phyloP scores from a whole-genome alignment of 1,140 invertebrate genomes.

The Bradynema listronoti region DNA sequence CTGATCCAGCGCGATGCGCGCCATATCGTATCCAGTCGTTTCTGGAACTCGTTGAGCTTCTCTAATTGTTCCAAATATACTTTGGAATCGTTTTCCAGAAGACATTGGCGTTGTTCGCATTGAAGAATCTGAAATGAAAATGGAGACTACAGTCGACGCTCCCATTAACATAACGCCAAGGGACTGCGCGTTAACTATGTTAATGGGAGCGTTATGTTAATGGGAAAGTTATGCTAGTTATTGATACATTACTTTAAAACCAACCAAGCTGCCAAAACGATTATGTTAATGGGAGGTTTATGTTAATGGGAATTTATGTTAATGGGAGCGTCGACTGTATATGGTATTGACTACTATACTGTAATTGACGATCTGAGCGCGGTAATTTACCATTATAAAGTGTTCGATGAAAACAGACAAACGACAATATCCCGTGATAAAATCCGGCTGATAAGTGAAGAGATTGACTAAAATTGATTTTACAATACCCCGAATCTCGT shows the following conservation, averaged over 20 bases:
- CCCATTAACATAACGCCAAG: not conserved
- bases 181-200: no score
- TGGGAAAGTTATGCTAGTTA: no score
- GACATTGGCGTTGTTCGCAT: conserved; percentile 37
- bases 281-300: no score
- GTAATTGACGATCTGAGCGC: no score
- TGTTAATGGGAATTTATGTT: no score
- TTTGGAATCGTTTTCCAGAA: conserved; percentile 24
- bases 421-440: conserved; percentile 34
- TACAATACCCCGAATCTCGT: not conserved
- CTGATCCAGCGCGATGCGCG: conserved; percentile 29
- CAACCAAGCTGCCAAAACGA: no score
- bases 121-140: conserved; percentile 21
- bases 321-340: no score
- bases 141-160: not conserved
- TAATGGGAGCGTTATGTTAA: no score
- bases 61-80: conserved; percentile 33
- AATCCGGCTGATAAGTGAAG: conserved; percentile 35
- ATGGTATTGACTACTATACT: no score
- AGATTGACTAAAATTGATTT: conserved; percentile 24
- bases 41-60: conserved; percentile 29
- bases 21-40: conserved; percentile 32
- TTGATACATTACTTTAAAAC: no score
- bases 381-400: conserved; percentile 29
- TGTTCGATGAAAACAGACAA: conserved; percentile 37